Evolutionary conservation across 2,888 invertebrate species (phyloP), one percentile per base, ranked within the genome.

Genomic region (Xylophagus ater): DNA sequence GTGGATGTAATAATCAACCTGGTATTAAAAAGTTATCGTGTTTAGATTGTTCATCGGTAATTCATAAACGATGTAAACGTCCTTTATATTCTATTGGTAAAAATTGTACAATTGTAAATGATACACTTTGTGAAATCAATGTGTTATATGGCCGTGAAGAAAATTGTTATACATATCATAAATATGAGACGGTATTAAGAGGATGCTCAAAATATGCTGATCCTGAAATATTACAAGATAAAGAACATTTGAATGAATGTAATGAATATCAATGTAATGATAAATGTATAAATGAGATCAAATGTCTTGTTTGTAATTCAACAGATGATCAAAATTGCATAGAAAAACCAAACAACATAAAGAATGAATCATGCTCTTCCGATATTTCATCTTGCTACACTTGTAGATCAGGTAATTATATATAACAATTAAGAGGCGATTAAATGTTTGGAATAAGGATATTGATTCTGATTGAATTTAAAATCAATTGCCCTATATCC

Each of bases 91-190:
- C 12, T 9, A 17, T 6, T 10, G n/a, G 14, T 7, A n/a, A 17
- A 10, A 2, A 5, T 12, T 37, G 37, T 17, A 10, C 17, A 30
- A 31, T 37, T 8, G 2, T 12, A 4, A 30, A 30, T 13, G 24
- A 13, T 12, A 24, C 23, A 7, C 15, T 31, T 14, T 37, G 37
- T n/a, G 31, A 30, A 1, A 12, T 37, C 23, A 18, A 37, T n/a
- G 37, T 37, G 4, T 24, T 37, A 4, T 23, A 21, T 14, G 37
- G 37, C 2, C 21, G 37, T 10, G n/a, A 17, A n/a, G 37, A 37
- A 37, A 37, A 13, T 13, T 37, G 37, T 30, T 37, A 18, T 15
- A 37, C 31, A 9, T 37, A 31, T 9, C 37, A 37, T 13, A 20
- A 37, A 23, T 30, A 24, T 8, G 26, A 29, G n/a, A n/a, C 13